Evolutionary conservation across 2,888 invertebrate species (phyloP), one percentile per base, ranked within the genome.

Genomic region (Ditula angustiorana): DNA sequence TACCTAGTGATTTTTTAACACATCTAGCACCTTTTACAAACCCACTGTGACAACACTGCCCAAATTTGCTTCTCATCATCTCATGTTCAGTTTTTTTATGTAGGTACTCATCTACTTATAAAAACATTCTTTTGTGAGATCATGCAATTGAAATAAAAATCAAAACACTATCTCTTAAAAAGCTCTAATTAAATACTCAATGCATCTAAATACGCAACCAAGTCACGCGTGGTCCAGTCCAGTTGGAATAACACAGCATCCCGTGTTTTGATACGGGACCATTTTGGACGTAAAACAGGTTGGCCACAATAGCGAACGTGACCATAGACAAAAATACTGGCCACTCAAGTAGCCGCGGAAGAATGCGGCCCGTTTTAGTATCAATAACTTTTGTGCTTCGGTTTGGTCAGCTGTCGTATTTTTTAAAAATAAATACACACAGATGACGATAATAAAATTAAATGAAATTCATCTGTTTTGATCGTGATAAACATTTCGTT

Each of bases 201-300:
- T 71, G 66, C 78, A 74, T 75, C 71, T 67, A 69, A 69, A 67
- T 64, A 37, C 64, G 73, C 68, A 71, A 71, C 62, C 61, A 64
- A 75, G 78, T 81, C 87, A 86, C 83, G 86, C 82, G 75, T 79
- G 78, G 86, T 84, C 89, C 92, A 91, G 86, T 84, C 89, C 92
- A 91, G 90, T 90, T 91, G 90, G 74, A 88, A 88, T 80, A 91
- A 92, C 90, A 91, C 71, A 92, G 92, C 89, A 89, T 90, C 89
- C 86, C 75, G 73, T 82, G 74, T 85, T 83, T 77, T 81, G 78
- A 80, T 77, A 79, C 77, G 74, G 73, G 76, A 80, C 79, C 79
- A 78, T 77, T 79, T 79, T 75, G 76, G 76, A 73, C 71, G 66
- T 74, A 53, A 79, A 80, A 82, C 80, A 74, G 75, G 73, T 74